These are phyloP conservation scores for Smutsia temminckii DNA, from an alignment of 2,797 vertebrate genomes.

Conservation along the genomic window DNA sequence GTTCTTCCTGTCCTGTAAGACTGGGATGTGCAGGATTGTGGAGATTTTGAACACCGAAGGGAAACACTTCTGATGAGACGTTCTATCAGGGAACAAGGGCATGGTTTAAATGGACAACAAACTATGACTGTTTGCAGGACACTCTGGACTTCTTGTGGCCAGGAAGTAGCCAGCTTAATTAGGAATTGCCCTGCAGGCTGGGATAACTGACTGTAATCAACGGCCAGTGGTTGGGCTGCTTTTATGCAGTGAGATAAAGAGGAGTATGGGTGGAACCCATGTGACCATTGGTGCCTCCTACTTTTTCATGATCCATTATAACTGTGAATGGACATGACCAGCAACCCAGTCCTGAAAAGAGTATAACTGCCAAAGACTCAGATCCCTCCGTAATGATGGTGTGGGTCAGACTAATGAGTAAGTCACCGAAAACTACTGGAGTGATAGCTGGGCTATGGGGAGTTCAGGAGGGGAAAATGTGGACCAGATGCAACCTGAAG, in stretches of 20 bases:
- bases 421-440: background rate
- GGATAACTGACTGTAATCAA: background rate
- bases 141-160: background rate
- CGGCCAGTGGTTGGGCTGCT: background rate
- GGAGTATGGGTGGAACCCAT: background rate
- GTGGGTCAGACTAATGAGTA: background rate
- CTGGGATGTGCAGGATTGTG: background rate
- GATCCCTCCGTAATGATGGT: background rate
- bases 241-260: background rate
- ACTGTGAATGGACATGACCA: background rate
- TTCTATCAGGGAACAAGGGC: background rate
- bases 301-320: background rate
- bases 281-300: background rate
- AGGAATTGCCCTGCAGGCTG: background rate
- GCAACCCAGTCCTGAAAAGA: background rate
- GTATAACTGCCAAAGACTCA: background rate
- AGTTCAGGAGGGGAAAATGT: accelerated
- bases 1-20: background rate
- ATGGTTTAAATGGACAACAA: background rate
- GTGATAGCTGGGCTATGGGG: background rate
- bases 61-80: background rate
- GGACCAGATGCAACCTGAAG: background rate
- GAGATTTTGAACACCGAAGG: background rate
- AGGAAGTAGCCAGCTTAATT: background rate
- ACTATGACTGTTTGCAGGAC: background rate